A percentile compares a stretch with the other conserved stretches of the same genome.
These are phyloP conservation scores for Epizoanthus rinbou DNA, from an alignment of 92 coral and sea anemone genomes.

Conservation along the genomic window DNA sequence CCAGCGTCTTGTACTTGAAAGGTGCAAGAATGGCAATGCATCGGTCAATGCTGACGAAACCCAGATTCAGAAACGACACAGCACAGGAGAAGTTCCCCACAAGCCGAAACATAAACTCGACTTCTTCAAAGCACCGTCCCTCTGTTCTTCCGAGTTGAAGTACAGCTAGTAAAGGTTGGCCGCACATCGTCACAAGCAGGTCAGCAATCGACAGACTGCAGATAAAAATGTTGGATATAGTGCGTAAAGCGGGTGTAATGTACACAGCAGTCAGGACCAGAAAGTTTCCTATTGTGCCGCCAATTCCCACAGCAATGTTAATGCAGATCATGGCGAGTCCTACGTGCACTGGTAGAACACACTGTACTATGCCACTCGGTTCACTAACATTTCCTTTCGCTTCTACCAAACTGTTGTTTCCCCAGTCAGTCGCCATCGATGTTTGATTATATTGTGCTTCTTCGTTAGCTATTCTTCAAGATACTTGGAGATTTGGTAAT, in stretches of 20 bases:
- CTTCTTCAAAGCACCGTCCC: constrained; percentile 36
- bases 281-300: constrained; percentile 20
- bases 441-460: no score
- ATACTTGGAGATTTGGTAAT: no score
- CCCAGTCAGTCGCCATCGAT: no score
- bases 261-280: constrained; percentile 22
- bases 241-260: constrained; percentile 22
- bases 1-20: constrained; percentile 3
- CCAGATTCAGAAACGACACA: constrained; percentile 48
- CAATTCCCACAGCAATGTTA: constrained; percentile 30
- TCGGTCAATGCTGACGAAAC: constrained; percentile 54
- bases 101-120: constrained; percentile 49
- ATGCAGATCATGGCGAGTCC: constrained; percentile 22
- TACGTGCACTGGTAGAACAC: not conserved
- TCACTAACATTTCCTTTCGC: no score
- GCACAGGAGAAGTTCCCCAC: constrained; percentile 64
- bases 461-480: no score
- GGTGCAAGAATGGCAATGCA: constrained; percentile 49
- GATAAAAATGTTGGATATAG: constrained; percentile 22
- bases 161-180: constrained; percentile 29
- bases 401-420: no score
- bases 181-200: constrained; percentile 36
- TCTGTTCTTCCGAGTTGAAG: constrained; percentile 38
- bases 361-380: not conserved
- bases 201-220: constrained; percentile 32